phyloP scores from a whole-genome alignment of 2,888 invertebrate genomes.

The Girardia tigrina region DNA sequence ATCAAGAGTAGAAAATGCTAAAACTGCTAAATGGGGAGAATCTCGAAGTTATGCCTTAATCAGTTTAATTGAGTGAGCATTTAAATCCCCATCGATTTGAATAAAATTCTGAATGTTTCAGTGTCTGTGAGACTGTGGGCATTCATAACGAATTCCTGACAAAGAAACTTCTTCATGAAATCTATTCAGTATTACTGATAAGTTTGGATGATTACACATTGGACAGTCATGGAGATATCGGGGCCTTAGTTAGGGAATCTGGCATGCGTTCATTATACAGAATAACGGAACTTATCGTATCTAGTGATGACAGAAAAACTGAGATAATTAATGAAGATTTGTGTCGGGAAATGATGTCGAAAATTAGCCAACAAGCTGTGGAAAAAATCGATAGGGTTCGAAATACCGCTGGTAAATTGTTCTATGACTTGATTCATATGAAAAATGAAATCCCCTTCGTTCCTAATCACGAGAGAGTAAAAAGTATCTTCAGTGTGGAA shows the following conservation, averaged over 20 bases:
- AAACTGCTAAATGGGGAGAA: constrained; percentile 66
- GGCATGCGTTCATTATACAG: not conserved
- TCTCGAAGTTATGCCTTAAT: constrained; percentile 68
- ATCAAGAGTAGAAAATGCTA: constrained; percentile 38
- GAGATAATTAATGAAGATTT: constrained; percentile 6
- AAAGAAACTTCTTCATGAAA: constrained; percentile 41
- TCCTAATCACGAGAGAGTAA: not conserved
- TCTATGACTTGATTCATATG: constrained; percentile 53
- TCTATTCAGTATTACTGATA: constrained; percentile 5
- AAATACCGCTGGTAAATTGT: constrained; percentile 67
- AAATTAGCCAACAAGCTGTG: constrained; percentile 73
- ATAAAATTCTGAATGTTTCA: too few species aligned
- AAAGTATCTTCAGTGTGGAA: not conserved
- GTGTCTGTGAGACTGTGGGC: not conserved
- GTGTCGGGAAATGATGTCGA: constrained; percentile 55
- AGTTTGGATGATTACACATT: constrained; percentile 71
- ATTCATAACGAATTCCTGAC: not conserved
- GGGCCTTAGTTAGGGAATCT: constrained; percentile 46
- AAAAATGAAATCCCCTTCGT: not conserved
- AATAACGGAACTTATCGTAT: not conserved
- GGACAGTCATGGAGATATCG: constrained; percentile 78
- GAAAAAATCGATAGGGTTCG: constrained; percentile 85
- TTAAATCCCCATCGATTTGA: too few species aligned
- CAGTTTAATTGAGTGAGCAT: constrained; percentile 57
- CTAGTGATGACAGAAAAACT: not conserved